Evolutionary conservation across 2,113 vertebrate genomes (phyloP), one percentile per base, ranked within the genome.

Genomic region (Galeopterus variegatus): DNA sequence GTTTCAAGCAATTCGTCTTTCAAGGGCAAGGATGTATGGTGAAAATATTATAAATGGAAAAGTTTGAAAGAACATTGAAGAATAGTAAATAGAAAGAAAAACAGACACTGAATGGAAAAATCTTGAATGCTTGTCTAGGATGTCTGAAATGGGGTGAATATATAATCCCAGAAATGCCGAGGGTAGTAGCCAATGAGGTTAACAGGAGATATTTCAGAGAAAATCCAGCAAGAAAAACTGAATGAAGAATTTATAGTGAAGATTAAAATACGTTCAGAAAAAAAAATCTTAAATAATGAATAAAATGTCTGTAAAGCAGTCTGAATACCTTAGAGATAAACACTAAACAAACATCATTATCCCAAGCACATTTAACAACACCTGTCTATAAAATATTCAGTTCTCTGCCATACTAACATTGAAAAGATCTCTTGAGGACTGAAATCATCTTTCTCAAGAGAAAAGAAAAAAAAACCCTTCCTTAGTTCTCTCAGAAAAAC

Each of bases 371-470:
- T 93, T 97, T 92, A 96, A 88, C 64, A 95, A 84, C 88, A 97
- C 92, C 93, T 96, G 96, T 93, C 96, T 94, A 65, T 93, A 84
- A 95, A 94, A 94, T 56, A 96, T 88, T n/a, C 88, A 89, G 67
- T 97, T 62, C 33, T 97, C 67, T 76, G 54, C 0, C 0, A 83
- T 97, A 91, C 80, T 96, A 96, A 96, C 50, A 86, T 41, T 85
- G 12, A 93, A 95, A 97, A 97, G 88, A 77, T 96, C 95, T 97
- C 92, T 48, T 21, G 87, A 93, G 97, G 92, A 18, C 31, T 56
- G 28, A 96, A 94, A 91, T 69, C 82, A 90, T 91, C 92, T 96
- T 50, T 72, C 87, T 93, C 88, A 94, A 86, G 92, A 67, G 5
- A 84, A 79, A 77, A 84, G 96, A 86, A 77, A 84, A 96, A 86